Conservation (phyloP, 2,113 vertebrate genomes). For the Nerophis lumbriciformis region DNA sequence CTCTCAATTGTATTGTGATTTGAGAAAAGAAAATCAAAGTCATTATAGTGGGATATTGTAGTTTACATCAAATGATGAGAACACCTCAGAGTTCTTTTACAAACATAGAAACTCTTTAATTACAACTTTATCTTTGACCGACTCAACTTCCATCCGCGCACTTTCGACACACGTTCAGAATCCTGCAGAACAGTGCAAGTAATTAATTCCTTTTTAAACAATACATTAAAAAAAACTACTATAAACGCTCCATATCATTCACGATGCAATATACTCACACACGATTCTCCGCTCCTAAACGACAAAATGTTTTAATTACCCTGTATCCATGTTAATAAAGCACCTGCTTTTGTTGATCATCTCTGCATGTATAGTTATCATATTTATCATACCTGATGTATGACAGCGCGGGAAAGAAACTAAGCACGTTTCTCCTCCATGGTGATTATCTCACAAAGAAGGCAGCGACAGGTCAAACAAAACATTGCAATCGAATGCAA, state of each 20-base stretch:
- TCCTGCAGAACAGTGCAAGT: constrained; percentile 41
- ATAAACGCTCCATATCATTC: constrained; percentile 48
- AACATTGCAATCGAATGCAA: constrained; percentile 18
- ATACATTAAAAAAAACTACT: constrained; percentile 34
- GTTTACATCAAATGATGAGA: constrained; percentile 18
- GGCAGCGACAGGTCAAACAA: constrained; percentile 22
- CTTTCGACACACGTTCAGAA: constrained; percentile 41
- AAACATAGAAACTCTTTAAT: constrained; percentile 70
- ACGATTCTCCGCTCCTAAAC: constrained; percentile 28
- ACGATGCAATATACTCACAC: constrained; percentile 52
- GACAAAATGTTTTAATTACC: constrained; percentile 46
- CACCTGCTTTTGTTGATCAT: constrained; percentile 19
- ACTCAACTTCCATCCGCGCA: constrained; percentile 18
- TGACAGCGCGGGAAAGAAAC: constrained; percentile 27
- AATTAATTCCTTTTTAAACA: constrained; percentile 45
- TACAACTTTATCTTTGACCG: constrained; percentile 45
- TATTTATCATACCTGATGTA: constrained; percentile 26
- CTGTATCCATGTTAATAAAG: constrained; percentile 49
- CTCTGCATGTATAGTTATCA: constrained; percentile 12
- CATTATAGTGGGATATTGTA: too few relatives aligned
- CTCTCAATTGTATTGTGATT: too few relatives aligned
- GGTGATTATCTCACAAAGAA: constrained; percentile 24
- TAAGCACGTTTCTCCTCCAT: constrained; percentile 8
- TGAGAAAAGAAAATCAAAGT: too few relatives aligned
- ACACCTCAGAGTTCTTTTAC: constrained; percentile 44